These are phyloP conservation scores for Reticulitermes speratus DNA, from an alignment of 1,140 invertebrate genomes.

Conservation along the genomic window DNA sequence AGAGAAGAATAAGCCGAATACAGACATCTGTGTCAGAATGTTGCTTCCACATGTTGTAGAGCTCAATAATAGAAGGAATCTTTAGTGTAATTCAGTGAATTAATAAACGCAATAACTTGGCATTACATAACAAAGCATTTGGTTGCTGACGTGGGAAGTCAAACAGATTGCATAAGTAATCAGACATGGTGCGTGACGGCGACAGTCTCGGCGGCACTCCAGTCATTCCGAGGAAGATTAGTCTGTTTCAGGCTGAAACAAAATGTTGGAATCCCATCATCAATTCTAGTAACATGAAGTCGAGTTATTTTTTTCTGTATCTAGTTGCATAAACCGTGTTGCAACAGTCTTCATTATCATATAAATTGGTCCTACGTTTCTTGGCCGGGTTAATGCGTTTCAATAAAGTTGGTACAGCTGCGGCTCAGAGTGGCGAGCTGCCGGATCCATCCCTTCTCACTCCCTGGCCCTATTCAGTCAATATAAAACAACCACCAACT, in stretches of 20 bases:
- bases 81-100: neutral
- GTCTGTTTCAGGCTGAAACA: slow-evolving; percentile 9
- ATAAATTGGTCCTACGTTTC: slow-evolving; percentile 25
- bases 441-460: neutral
- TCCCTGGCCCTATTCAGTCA: neutral
- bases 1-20: too few relatives aligned
- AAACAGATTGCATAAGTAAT: neutral
- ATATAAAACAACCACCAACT: slow-evolving; percentile 18
- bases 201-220: neutral
- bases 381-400: slow-evolving; percentile 19
- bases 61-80: too few relatives aligned
- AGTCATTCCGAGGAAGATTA: neutral
- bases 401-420: slow-evolving; percentile 19
- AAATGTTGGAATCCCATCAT: neutral
- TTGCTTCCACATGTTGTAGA: too few relatives aligned
- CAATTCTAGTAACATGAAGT: slow-evolving; percentile 12
- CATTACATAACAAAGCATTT: neutral
- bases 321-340: slow-evolving; percentile 15
- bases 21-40: too few relatives aligned
- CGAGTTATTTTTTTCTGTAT: neutral
- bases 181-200: neutral
- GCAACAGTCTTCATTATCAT: slow-evolving; percentile 29
- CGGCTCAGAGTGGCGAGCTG: neutral
- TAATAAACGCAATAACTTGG: neutral
- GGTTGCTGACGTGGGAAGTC: neutral